phyloP scores from a whole-genome alignment of 2,888 invertebrate species.

The Podabrus alpinus region DNA sequence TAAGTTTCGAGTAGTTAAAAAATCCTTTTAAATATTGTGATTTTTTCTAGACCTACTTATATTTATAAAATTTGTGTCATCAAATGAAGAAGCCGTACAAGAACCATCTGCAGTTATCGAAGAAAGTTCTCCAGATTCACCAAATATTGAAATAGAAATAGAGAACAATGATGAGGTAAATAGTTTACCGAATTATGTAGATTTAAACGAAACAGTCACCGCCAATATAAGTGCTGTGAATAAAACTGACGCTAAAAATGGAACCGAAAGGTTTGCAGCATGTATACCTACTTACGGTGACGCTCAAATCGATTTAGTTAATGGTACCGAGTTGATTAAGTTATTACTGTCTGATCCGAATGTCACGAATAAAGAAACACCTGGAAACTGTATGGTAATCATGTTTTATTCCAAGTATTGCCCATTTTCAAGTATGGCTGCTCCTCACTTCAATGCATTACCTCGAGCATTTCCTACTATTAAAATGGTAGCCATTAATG shows the following conservation, averaged over 20 bases:
- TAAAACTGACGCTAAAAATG: conserved; percentile 33
- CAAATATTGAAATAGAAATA: background rate
- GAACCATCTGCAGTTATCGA: background rate
- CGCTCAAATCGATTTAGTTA: conserved; percentile 66
- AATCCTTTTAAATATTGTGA: background rate
- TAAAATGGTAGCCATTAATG: conserved; percentile 88
- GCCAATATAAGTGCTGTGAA: conserved; percentile 30
- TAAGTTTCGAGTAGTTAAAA: background rate
- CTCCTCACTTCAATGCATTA: conserved; percentile 88
- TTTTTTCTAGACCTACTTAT: background rate
- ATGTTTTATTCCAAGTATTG: conserved; percentile 91
- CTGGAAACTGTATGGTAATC: conserved; percentile 74
- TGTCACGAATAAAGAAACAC: conserved; percentile 65
- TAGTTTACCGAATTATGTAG: conserved; percentile 30
- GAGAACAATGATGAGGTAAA: conserved; percentile 11
- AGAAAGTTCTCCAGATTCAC: background rate
- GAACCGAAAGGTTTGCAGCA: conserved; percentile 46
- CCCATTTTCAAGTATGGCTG: conserved; percentile 87
- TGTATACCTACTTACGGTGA: conserved; percentile 46
- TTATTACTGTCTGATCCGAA: conserved; percentile 67
- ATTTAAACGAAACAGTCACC: conserved; percentile 14
- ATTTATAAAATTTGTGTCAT: background rate
- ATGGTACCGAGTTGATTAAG: conserved; percentile 71
- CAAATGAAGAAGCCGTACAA: background rate
- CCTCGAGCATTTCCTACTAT: conserved; percentile 85